phyloP scores from a whole-genome alignment of 1,140 invertebrate genomes.

The Halyomorpha halys region DNA sequence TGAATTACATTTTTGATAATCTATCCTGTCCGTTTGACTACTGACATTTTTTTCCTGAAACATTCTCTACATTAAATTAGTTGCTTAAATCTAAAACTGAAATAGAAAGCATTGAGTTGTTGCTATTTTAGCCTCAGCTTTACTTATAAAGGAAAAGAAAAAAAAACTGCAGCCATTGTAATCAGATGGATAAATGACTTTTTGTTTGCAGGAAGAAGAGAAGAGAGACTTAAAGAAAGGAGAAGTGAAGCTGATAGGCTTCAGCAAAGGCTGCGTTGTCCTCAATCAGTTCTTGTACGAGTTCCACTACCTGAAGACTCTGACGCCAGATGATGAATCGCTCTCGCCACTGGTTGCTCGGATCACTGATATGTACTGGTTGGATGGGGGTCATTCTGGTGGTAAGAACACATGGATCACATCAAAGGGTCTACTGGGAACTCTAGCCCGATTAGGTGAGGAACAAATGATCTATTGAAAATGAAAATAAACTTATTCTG shows the following conservation, averaged over 20 bases:
- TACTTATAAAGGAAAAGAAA: too few relatives aligned
- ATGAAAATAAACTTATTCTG: too few relatives aligned
- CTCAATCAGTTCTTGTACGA: slow-evolving; percentile 82
- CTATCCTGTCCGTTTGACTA: too few relatives aligned
- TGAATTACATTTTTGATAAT: too few relatives aligned
- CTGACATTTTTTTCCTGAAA: too few relatives aligned
- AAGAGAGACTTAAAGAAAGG: slow-evolving; percentile 22
- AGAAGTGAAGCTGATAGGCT: slow-evolving; percentile 58
- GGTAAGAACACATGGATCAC: slow-evolving; percentile 77
- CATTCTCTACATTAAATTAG: too few relatives aligned
- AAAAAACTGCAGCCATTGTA: too few relatives aligned
- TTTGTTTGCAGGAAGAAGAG: slow-evolving; percentile 3
- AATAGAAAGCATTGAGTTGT: too few relatives aligned
- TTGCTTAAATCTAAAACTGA: too few relatives aligned
- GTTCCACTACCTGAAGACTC: slow-evolving; percentile 57
- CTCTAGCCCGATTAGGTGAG: slow-evolving; percentile 46
- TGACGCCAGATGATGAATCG: slow-evolving; percentile 44
- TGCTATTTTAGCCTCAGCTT: too few relatives aligned
- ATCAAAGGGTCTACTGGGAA: slow-evolving; percentile 54
- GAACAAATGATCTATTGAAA: too few relatives aligned
- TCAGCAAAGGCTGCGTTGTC: slow-evolving; percentile 86
- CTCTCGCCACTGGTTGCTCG: slow-evolving; percentile 47
- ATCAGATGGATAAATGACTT: too few relatives aligned
- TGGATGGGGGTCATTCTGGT: slow-evolving; percentile 78
- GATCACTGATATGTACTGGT: slow-evolving; percentile 68